Base-by-base conservation (phyloP, 2,888 invertebrate genomes). In the Pterostichus niger region DNA sequence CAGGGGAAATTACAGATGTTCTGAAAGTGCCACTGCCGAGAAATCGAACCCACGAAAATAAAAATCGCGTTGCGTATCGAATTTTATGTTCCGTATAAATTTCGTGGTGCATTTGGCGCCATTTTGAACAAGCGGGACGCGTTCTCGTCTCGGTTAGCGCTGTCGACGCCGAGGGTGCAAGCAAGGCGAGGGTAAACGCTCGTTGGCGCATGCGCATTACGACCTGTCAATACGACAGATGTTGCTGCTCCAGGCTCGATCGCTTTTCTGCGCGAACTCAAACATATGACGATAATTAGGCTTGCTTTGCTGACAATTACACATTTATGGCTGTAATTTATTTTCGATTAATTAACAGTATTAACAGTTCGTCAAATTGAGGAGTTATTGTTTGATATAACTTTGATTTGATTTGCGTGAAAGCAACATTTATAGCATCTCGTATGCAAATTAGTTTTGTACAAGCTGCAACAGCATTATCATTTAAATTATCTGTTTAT, bases 141-240 rank as follows among this genome's bases (percentile, higher is more conserved):
- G 68, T 68, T 79, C 31, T 6, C 79, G 33, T 49, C 59, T 52
- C 52, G 52, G 52, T 52, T 52, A 52, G 24, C 13, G 56, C 77
- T 13, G 56, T 13, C 77, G 56, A 77, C 64, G 52, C 75, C 59
- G 44, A 40, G 73, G 75, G 75, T 59, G 75, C 44, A 11, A 24
- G 68, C 11, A 40, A 7, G 15, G 56, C 54, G 33, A 33, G 40
- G 64, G 64, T 31, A 59, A 17, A n/a, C 7, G 15, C 6, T 13
- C 6, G 59, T 10, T 46, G 6, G 71, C 75, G 82, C 82, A 61
- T 75, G 82, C 82, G 82, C 61, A 82, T 3, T 59, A 6, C 0
- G 33, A 15, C 31, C 75, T 68, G 75, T 82, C 82, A 75, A 82
- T 82, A 82, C 82, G 82, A 75, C 82, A 82, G 82, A 82, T 82